These are phyloP conservation scores for Cetonia aurata DNA, from an alignment of 2,888 invertebrate species.

Conservation along the genomic window DNA sequence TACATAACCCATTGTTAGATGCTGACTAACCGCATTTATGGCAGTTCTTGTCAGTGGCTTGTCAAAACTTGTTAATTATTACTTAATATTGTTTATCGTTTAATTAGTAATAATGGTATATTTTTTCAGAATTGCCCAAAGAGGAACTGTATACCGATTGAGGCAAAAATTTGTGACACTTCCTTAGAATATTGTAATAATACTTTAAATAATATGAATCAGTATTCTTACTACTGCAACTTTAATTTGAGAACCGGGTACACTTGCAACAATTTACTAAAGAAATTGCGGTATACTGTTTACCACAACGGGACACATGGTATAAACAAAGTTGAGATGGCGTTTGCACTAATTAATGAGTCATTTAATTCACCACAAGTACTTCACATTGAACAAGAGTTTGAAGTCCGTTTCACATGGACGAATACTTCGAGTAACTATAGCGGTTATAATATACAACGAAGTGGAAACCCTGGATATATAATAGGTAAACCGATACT, in stretches of 20 bases:
- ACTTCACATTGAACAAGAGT: conserved; percentile 56
- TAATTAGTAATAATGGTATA: conserved; percentile 22
- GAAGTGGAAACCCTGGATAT: conserved; percentile 87
- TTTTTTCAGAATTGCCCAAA: conserved; percentile 60
- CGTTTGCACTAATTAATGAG: conserved; percentile 56
- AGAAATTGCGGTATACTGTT: conserved; percentile 61
- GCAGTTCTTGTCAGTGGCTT: conserved; percentile 1
- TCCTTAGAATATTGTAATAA: conserved; percentile 56
- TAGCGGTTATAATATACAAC: conserved; percentile 51
- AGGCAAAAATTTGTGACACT: conserved; percentile 58
- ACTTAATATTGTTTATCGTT: too few species aligned
- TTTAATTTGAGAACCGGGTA: conserved; percentile 50
- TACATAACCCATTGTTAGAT: too few species aligned
- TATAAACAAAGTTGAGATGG: conserved; percentile 61
- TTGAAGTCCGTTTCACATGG: conserved; percentile 61
- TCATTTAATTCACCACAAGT: conserved; percentile 44
- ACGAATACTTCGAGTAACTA: conserved; percentile 56
- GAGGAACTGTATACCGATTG: conserved; percentile 60
- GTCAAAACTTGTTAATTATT: neutral
- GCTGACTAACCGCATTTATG: too few species aligned
- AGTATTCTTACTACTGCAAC: conserved; percentile 48
- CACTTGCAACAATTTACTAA: conserved; percentile 61
- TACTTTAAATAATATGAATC: neutral
- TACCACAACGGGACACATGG: conserved; percentile 67
- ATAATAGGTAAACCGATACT: conserved; percentile 74